phyloP scores from a whole-genome alignment of 2,113 vertebrate genomes.

The Ceyx margarethae region DNA sequence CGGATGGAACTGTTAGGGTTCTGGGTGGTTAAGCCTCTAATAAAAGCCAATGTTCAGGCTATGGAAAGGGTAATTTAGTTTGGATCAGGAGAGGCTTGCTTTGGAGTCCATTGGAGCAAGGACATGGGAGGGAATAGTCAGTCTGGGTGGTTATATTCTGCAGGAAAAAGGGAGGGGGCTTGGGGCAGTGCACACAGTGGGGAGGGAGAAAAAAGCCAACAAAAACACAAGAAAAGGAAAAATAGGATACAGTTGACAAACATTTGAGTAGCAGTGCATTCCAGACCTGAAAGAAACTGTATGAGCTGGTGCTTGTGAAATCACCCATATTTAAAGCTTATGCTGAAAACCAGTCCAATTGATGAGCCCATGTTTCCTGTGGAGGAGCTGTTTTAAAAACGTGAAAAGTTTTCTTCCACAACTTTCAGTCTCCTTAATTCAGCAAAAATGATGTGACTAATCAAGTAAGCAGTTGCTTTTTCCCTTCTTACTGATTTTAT shows the following conservation, averaged over 20 bases:
- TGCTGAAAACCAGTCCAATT: not conserved
- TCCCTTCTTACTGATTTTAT: not conserved
- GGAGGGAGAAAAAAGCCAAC: no score
- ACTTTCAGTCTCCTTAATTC: not conserved
- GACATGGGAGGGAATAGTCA: not conserved
- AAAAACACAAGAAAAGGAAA: not conserved
- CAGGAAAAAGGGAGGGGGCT: no score
- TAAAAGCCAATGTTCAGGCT: not conserved
- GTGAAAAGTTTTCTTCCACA: not conserved
- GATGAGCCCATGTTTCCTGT: not conserved
- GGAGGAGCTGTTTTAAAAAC: not conserved
- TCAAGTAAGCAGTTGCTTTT: constrained; percentile 13
- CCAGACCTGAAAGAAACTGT: not conserved
- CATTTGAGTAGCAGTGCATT: not conserved
- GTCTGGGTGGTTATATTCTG: not conserved
- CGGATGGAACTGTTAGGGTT: not conserved
- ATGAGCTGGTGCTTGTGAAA: not conserved
- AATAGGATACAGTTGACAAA: not conserved
- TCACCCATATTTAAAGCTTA: not conserved
- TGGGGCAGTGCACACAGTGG: not conserved
- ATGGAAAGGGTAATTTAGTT: not conserved
- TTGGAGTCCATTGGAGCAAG: not conserved
- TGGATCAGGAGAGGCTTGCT: not conserved
- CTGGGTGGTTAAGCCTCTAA: not conserved
- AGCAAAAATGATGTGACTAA: constrained; percentile 19